Conservation (phyloP, 2,113 vertebrate genomes). For the Catharus fuscescens region DNA sequence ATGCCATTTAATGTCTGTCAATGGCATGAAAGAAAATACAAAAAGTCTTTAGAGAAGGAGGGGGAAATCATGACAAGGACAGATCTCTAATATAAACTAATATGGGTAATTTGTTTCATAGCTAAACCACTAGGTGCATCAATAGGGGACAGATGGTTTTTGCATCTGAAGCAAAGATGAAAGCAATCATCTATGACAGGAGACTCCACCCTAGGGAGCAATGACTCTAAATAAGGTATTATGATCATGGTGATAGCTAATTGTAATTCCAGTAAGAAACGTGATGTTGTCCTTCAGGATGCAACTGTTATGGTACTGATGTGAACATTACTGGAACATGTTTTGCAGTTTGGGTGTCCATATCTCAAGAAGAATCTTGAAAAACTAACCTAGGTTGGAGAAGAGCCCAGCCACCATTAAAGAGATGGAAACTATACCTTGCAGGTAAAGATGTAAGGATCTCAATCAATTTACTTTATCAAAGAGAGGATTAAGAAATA, state of each 20-base stretch:
- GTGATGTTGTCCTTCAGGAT: background rate
- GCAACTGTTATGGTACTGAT: background rate
- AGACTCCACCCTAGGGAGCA: background rate
- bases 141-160: background rate
- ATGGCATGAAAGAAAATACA: background rate
- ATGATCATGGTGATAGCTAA: background rate
- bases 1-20: background rate
- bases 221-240: background rate
- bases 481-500: background rate
- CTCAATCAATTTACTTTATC: background rate
- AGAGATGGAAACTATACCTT: background rate
- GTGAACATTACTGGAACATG: background rate
- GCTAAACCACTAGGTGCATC: background rate
- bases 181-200: background rate
- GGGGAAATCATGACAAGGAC: background rate
- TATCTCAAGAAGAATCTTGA: background rate
- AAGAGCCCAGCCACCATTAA: background rate
- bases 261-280: background rate
- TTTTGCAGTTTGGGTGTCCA: background rate
- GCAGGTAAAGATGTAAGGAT: background rate
- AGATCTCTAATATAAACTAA: background rate
- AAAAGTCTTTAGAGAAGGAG: background rate
- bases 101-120: background rate
- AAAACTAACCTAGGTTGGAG: background rate
- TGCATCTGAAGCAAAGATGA: background rate